Base-by-base conservation (phyloP, 2,797 vertebrate genomes). In the Numenius phaeopus region DNA sequence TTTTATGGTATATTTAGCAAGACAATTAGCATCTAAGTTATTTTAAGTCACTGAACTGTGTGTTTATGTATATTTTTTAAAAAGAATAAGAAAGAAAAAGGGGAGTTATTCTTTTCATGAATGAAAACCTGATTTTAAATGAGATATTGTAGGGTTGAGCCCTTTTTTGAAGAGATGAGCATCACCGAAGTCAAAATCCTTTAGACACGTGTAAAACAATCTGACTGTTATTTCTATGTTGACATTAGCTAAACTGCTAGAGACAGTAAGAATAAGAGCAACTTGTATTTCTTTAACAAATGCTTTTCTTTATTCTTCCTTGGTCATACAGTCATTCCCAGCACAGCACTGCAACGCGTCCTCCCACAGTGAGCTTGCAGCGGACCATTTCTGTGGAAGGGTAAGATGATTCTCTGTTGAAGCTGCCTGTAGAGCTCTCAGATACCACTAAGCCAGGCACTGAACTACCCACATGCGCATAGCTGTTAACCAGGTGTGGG, bases 351-450 rank as follows among this genome's bases (percentile, higher is more conserved):
- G 97, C 97, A 93, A 98, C 97, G 2, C 98, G 98, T 72, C 98
- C 98, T 42, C 98, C 98, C 96, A 98, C 98, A 37, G 97, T 98
- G 98, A 98, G 98, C 94, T 98, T 98, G 64, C 98, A 98, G 76
- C 61, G 98, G 96, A 98, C 98, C 97, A 98, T 98, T 97, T 98
- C 98, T 72, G 89, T 98, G 93, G 98, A 98, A 98, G 98, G 98
- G 98, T 98, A 98, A 98, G 98, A 96, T 46, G 34, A 96, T 91
- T 97, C 79, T 76, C 83, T 94, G 21, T 30, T 92, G 26, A 59
- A 87, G 67, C 39, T 94, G 85, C 79, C 67, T 84, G 7, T 96
- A 91, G 73, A 82, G 75, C 32, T 77, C 73, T 82, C 83, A 84
- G 26, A 73, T 83, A 23, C 42, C 50, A 3, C 59, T 82, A 49